phyloP scores from a whole-genome alignment of 2,797 vertebrate genomes.

The Lacerta agilis region DNA sequence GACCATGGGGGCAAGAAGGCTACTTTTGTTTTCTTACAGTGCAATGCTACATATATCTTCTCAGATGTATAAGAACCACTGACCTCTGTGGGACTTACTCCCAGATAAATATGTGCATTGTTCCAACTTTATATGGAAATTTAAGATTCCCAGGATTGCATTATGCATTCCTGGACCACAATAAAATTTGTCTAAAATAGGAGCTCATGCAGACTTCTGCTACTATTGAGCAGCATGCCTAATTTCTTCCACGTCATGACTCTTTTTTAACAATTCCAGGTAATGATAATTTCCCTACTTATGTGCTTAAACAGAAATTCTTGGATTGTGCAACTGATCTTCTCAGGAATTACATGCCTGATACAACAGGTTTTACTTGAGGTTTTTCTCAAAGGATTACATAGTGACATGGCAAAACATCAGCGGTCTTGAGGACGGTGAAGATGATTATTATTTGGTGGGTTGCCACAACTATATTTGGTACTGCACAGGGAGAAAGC shows the following conservation, averaged over 20 bases:
- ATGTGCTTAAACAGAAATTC: constrained; percentile 58
- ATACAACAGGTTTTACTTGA: constrained; percentile 34
- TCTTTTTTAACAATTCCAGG: constrained; percentile 56
- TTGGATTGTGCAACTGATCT: constrained; percentile 53
- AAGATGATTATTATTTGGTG: background rate
- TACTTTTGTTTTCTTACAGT: background rate
- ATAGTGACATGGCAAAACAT: constrained; percentile 50
- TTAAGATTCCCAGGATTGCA: constrained; percentile 5
- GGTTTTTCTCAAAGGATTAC: constrained; percentile 58
- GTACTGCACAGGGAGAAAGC: background rate
- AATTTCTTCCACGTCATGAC: constrained; percentile 53
- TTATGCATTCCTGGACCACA: constrained; percentile 7
- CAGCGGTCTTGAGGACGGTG: constrained; percentile 35
- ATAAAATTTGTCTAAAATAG: background rate
- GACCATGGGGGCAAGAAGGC: background rate
- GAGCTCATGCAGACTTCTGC: constrained; percentile 15
- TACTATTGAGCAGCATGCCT: constrained; percentile 43
- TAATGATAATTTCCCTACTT: constrained; percentile 47
- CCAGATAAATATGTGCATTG: background rate
- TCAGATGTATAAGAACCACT: background rate
- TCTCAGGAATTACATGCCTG: constrained; percentile 24
- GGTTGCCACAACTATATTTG: background rate
- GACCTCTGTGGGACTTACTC: background rate
- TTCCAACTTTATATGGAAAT: background rate
- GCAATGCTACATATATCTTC: background rate